Evolutionary conservation across 2,888 invertebrate species (phyloP).

Genomic region (Dryobota labecula): DNA sequence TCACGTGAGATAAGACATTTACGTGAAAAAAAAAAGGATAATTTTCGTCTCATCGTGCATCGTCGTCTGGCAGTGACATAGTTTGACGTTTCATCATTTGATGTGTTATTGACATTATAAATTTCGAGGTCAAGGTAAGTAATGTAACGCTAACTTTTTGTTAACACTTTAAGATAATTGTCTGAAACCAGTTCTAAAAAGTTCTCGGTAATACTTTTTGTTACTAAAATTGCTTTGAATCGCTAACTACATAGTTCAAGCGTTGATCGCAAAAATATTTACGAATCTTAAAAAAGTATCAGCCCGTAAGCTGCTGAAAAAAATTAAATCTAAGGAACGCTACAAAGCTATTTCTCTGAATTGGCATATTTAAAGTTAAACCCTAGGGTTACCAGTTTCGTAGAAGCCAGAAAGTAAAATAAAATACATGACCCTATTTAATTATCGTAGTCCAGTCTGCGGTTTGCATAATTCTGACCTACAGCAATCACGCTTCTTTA

Average conservation of each 20-base stretch:
- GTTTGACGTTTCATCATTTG: conserved; percentile 34
- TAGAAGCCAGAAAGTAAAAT: neutral
- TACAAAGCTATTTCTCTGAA: neutral
- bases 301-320: no score
- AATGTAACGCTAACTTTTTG: conserved; percentile 19
- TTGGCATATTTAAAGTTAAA: neutral
- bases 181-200: conserved; percentile 14
- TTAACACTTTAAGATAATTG: conserved; percentile 4
- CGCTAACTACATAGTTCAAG: conserved; percentile 27
- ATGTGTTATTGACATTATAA: conserved; percentile 34
- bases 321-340: neutral
- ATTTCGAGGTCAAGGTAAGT: conserved; percentile 35
- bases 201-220: neutral
- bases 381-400: neutral
- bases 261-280: neutral
- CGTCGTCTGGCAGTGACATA: conserved; percentile 41
- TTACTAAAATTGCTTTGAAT: conserved; percentile 3
- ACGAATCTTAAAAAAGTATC: neutral
- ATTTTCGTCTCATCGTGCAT: neutral
- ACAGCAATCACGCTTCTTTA: neutral
- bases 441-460: neutral
- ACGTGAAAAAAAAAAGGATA: neutral
- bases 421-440: neutral
- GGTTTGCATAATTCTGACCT: neutral
- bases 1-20: neutral